Conservation (phyloP, 2,113 vertebrate species). For the Dinomys branickii region DNA sequence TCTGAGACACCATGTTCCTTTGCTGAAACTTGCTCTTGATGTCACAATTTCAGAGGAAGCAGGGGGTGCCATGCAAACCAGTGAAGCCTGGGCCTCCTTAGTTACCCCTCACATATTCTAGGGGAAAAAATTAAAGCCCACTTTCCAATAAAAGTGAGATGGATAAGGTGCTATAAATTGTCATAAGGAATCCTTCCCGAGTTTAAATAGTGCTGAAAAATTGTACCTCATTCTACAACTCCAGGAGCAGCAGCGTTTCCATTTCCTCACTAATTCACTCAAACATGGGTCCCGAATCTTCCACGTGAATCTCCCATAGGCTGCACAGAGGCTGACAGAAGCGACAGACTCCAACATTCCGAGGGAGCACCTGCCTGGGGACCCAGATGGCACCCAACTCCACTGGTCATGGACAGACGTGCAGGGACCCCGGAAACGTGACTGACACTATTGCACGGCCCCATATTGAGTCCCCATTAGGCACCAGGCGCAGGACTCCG, state of each 20-base stretch:
- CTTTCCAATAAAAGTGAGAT: slow-evolving; percentile 61
- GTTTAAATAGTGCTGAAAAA: background rate
- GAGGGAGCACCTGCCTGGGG: background rate
- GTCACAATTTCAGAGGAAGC: background rate
- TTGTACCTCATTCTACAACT: background rate
- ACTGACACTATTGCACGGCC: no score
- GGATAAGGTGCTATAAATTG: slow-evolving; percentile 29
- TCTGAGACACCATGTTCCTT: background rate
- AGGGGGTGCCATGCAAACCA: background rate
- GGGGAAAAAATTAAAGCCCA: slow-evolving; percentile 3
- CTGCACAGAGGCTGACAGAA: background rate
- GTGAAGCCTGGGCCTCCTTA: slow-evolving; percentile 62
- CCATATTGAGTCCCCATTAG: background rate
- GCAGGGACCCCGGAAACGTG: background rate
- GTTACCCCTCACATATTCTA: slow-evolving; percentile 82
- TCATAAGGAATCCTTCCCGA: background rate
- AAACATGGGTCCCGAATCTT: background rate
- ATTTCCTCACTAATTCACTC: slow-evolving; percentile 31
- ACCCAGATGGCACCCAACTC: background rate
- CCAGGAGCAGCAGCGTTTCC: background rate
- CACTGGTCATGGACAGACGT: background rate
- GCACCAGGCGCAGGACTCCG: background rate
- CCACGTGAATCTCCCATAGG: background rate
- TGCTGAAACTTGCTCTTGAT: background rate
- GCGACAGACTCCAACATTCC: background rate